Conservation (phyloP, 2,888 invertebrate genomes). For the Cerceris ruficornis region DNA sequence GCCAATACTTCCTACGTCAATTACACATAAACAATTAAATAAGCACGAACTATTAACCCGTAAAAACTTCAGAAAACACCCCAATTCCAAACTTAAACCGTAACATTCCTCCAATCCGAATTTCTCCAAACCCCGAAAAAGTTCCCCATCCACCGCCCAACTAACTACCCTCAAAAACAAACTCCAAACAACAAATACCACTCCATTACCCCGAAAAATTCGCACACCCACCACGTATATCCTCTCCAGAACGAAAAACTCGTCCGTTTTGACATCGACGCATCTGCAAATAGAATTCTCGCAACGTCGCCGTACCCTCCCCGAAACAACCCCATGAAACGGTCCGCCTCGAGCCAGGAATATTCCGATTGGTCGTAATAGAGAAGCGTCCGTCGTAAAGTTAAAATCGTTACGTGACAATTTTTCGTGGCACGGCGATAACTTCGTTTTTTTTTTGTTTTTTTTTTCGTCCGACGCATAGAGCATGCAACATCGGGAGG, state of each 20-base stretch:
- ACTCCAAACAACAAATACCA: no score
- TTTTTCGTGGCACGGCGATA: slow-evolving; percentile 10
- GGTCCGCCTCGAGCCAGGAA: not conserved
- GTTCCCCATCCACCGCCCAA: no score
- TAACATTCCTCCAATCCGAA: no score
- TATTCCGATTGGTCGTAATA: not conserved
- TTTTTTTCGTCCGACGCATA: not conserved
- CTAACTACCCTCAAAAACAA: no score
- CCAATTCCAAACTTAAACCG: no score
- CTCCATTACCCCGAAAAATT: no score
- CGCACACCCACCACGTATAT: not conserved
- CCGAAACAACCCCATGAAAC: not conserved
- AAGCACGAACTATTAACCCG: no score
- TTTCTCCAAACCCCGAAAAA: no score
- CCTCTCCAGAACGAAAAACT: not conserved
- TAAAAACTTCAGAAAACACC: no score
- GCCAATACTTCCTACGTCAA: no score
- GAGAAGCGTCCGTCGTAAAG: not conserved
- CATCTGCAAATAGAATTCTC: not conserved
- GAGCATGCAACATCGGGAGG: not conserved
- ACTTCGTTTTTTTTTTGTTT: slow-evolving; percentile 13
- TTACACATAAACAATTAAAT: no score
- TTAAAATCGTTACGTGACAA: slow-evolving; percentile 8
- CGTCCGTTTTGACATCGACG: not conserved
- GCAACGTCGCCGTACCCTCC: not conserved